Conservation (phyloP, 2,888 invertebrate species). For the Myopa testacea region DNA sequence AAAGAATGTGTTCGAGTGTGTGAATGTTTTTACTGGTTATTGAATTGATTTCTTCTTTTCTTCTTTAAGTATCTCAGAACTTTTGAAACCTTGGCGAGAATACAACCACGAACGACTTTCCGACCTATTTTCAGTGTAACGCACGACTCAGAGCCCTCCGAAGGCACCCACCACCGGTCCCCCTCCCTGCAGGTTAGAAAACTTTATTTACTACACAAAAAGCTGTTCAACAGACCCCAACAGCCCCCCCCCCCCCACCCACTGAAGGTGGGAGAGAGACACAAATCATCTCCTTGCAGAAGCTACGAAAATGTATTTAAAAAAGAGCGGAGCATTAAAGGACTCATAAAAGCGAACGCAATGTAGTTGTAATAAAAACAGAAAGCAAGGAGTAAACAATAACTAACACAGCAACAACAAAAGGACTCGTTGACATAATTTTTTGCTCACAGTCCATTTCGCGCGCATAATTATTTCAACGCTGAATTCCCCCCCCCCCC, state of each 20-base stretch:
- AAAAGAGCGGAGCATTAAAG: neutral
- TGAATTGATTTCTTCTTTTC: neutral
- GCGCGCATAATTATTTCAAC: slow-evolving; percentile 2
- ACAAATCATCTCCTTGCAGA: neutral
- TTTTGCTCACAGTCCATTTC: slow-evolving; percentile 44
- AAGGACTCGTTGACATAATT: slow-evolving; percentile 65
- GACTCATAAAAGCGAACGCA: neutral
- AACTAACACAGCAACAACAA: neutral
- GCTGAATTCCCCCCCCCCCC: slow-evolving; percentile 31
- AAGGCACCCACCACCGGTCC: no score
- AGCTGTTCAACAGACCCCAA: neutral
- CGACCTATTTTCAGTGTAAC: no score
- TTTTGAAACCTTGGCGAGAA: no score
- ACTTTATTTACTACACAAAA: no score
- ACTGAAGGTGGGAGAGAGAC: neutral
- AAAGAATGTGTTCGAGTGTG: no score
- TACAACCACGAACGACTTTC: no score
- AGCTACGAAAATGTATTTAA: neutral
- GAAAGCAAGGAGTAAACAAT: neutral
- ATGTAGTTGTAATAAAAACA: neutral
- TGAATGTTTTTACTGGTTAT: neutral
- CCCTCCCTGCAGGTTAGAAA: no score
- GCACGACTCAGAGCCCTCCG: no score
- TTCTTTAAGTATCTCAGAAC: no score
- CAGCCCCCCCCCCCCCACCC: neutral